Conservation (phyloP, 1,140 invertebrate species). For the Carposina sasakii region DNA sequence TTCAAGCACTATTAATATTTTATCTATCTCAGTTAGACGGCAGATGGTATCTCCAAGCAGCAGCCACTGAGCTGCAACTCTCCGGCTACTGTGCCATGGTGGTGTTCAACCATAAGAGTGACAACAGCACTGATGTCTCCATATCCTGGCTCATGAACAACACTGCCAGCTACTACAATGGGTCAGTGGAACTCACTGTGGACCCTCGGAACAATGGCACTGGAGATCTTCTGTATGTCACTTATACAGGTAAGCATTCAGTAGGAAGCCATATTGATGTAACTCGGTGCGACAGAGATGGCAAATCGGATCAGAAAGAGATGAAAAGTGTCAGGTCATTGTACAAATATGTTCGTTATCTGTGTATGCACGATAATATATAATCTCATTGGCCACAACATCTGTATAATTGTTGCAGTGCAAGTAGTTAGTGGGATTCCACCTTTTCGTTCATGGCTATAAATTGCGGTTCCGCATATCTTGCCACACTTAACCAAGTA, state of each 20-base stretch:
- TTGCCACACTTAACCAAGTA: too few relatives aligned
- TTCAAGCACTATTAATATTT: neutral
- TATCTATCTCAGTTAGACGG: conserved; percentile 40
- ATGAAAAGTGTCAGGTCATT: too few relatives aligned
- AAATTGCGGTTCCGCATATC: too few relatives aligned
- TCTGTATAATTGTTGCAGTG: too few relatives aligned
- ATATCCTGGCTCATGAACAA: conserved; percentile 54
- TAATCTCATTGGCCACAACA: too few relatives aligned
- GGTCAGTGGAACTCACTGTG: conserved; percentile 42
- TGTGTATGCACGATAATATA: too few relatives aligned
- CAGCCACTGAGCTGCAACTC: conserved; percentile 42
- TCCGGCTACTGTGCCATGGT: conserved; percentile 52
- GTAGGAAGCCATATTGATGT: too few relatives aligned
- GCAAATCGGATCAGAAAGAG: too few relatives aligned
- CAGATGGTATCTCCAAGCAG: conserved; percentile 48
- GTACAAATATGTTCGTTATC: too few relatives aligned
- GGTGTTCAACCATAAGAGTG: conserved; percentile 46
- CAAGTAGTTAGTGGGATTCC: too few relatives aligned
- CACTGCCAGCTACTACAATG: conserved; percentile 50
- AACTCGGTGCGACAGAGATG: too few relatives aligned
- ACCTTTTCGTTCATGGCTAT: too few relatives aligned
- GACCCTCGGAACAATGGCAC: conserved; percentile 38
- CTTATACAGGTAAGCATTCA: conserved; percentile 51
- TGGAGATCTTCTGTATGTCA: conserved; percentile 48
- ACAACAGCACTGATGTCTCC: conserved; percentile 49